Conservation (phyloP, 2,888 invertebrate genomes). For the Acronicta alni region DNA sequence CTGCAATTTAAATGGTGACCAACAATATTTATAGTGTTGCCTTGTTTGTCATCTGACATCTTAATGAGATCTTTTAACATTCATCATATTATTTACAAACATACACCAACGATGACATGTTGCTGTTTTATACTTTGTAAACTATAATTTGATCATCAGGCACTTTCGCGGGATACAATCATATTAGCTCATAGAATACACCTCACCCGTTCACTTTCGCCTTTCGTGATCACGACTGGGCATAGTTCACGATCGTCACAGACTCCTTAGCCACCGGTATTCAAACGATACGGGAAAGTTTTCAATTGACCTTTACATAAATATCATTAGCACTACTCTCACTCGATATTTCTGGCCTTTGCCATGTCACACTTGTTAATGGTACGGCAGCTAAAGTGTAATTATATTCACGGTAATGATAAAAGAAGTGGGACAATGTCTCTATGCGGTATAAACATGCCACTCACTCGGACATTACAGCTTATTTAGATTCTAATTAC, state of each 20-base stretch:
- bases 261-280: conserved; percentile 61
- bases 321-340: conserved; percentile 51
- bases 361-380: conserved; percentile 46
- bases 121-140: conserved; percentile 23
- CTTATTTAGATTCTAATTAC: conserved; percentile 45
- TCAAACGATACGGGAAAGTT: conserved; percentile 59
- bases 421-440: conserved; percentile 43
- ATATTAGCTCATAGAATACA: conserved; percentile 64
- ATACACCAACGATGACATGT: conserved; percentile 21
- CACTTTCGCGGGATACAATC: conserved; percentile 64
- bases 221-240: conserved; percentile 68
- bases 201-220: conserved; percentile 71
- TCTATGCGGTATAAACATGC: conserved; percentile 37
- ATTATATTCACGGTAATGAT: conserved; percentile 44
- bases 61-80: conserved; percentile 20
- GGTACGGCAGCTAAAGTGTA: conserved; percentile 31
- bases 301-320: conserved; percentile 58
- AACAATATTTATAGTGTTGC: too few relatives aligned
- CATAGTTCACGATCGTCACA: conserved; percentile 67
- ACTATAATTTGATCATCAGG: conserved; percentile 38
- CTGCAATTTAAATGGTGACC: conserved; percentile 2
- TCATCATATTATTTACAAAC: conserved; percentile 31
- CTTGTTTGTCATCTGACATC: conserved; percentile 28
- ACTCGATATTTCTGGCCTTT: conserved; percentile 38
- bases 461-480: conserved; percentile 33